A percentile compares a stretch with the other conserved stretches of the same genome.
Evolutionary conservation across 2,888 invertebrate species (phyloP).

Genomic region (Phortica okadai): DNA sequence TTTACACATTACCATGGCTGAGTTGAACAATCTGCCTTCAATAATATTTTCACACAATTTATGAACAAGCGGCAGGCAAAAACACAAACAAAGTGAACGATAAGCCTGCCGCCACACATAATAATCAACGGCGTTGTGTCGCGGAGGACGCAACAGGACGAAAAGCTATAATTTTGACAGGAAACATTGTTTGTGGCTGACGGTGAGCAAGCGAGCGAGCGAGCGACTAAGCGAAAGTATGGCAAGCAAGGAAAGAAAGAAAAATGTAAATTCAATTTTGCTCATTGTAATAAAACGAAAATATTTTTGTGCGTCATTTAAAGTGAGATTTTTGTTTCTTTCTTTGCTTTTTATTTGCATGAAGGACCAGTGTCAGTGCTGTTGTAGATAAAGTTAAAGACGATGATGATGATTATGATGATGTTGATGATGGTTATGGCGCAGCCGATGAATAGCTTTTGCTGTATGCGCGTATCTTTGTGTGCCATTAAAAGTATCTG

Average conservation of each 20-base stretch:
- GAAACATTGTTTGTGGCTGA: constrained; percentile 24
- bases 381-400: background rate
- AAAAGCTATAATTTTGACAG: constrained; percentile 19
- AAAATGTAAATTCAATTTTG: constrained; percentile 64
- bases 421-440: constrained; percentile 1
- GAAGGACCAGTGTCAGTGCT: background rate
- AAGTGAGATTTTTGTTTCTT: background rate
- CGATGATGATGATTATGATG: background rate
- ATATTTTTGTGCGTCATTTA: constrained; percentile 34
- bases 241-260: background rate
- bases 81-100: constrained; percentile 13
- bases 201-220: background rate
- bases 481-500: constrained; percentile 57
- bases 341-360: background rate
- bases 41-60: constrained; percentile 52
- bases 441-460: constrained; percentile 4
- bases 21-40: constrained; percentile 40
- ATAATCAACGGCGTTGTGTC: constrained; percentile 13
- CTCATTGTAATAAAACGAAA: constrained; percentile 57
- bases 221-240: background rate
- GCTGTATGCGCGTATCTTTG: constrained; percentile 5
- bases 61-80: constrained; percentile 38
- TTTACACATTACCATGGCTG: constrained; percentile 31
- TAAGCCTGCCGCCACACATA: background rate
- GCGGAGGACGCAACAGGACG: background rate